Conservation (phyloP, 2,797 vertebrate species). For the Fistularia commersonii region DNA sequence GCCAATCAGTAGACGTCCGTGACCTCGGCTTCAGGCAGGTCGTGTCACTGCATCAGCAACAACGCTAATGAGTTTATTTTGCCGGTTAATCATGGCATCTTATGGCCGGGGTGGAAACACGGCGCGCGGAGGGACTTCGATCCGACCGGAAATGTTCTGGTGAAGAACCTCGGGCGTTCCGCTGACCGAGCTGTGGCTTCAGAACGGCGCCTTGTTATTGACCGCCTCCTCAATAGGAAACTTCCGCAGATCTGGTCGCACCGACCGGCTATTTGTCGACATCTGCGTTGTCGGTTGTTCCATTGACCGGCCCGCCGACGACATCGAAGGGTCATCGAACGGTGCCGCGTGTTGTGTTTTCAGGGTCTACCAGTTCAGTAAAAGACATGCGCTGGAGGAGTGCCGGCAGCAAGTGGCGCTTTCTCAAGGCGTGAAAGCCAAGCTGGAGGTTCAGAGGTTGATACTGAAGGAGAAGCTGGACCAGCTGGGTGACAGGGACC, state of each 20-base stretch:
- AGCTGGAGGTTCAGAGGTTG: slow-evolving; percentile 83
- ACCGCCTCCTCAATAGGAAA: slow-evolving; percentile 14
- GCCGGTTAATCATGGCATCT: too few species aligned
- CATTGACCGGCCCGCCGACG: neutral
- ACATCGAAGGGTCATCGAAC: slow-evolving; percentile 7
- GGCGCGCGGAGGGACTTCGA: too few species aligned
- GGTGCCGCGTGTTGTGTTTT: neutral
- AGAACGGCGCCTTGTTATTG: slow-evolving; percentile 11
- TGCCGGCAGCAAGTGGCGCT: slow-evolving; percentile 80
- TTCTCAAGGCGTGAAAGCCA: slow-evolving; percentile 79
- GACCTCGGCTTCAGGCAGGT: too few species aligned
- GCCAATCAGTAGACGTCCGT: too few species aligned
- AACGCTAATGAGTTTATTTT: too few species aligned
- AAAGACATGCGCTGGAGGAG: slow-evolving; percentile 84
- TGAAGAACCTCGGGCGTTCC: neutral
- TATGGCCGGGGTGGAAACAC: too few species aligned
- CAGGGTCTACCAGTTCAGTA: slow-evolving; percentile 88
- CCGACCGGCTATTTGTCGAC: slow-evolving; percentile 13
- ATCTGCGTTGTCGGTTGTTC: neutral
- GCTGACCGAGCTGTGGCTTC: slow-evolving; percentile 2
- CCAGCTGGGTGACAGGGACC: slow-evolving; percentile 73
- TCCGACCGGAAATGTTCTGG: too few species aligned
- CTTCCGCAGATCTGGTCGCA: slow-evolving; percentile 6
- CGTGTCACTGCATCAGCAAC: too few species aligned
- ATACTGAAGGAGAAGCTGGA: slow-evolving; percentile 80